Conservation (phyloP, 2,113 vertebrate species). For the Colistium nudipinnis region DNA sequence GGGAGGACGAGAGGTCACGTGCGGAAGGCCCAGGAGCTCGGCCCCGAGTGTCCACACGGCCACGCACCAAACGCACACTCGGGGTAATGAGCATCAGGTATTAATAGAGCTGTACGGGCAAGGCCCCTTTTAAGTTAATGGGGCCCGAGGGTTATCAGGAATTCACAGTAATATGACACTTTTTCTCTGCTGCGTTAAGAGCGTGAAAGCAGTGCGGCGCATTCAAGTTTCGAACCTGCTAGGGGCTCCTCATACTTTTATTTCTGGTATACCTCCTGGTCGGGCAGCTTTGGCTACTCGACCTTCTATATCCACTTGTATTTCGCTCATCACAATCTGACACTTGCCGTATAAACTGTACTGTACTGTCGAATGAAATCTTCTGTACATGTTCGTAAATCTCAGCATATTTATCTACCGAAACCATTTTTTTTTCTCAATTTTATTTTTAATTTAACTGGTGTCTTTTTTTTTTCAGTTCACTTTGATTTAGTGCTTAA, state of each 20-base stretch:
- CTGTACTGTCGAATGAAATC: neutral
- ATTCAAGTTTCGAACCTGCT: constrained; percentile 31
- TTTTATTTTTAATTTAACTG: neutral
- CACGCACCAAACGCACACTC: constrained; percentile 24
- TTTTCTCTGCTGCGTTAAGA: constrained; percentile 22
- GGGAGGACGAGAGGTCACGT: constrained; percentile 64
- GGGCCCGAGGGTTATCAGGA: constrained; percentile 68
- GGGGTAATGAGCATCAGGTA: constrained; percentile 52
- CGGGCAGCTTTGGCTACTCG: no score
- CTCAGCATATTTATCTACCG: neutral
- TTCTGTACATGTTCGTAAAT: no score
- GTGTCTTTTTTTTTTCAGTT: neutral
- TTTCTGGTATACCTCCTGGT: no score
- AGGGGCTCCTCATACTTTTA: neutral
- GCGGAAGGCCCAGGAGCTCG: constrained; percentile 42
- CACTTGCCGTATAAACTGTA: neutral
- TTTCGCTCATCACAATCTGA: neutral
- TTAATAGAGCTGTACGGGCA: constrained; percentile 61
- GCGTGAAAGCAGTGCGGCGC: constrained; percentile 17
- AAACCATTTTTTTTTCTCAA: neutral
- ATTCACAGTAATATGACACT: constrained; percentile 60
- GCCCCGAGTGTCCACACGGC: constrained; percentile 37
- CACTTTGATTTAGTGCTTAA: neutral
- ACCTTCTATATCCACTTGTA: neutral
- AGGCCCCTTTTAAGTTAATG: constrained; percentile 54